Evolutionary conservation across 2,113 vertebrate genomes (phyloP).

Genomic region (Syngnathus scovelli): DNA sequence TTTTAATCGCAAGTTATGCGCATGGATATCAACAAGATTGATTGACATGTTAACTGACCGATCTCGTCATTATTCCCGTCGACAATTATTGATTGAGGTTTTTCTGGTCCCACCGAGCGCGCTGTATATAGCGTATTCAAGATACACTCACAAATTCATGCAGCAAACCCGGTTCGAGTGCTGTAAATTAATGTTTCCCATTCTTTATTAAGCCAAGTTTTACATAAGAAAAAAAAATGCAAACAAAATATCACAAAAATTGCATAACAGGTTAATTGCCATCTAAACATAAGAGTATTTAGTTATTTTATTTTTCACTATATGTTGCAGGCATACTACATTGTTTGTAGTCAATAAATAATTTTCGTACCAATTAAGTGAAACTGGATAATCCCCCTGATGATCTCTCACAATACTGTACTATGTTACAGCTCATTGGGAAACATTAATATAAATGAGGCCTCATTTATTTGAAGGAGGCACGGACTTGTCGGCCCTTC

Average conservation of each 20-base stretch:
- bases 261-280: not conserved
- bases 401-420: too few species aligned
- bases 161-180: not conserved
- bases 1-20: too few species aligned
- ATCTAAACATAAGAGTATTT: not conserved
- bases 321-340: not conserved
- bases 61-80: too few species aligned
- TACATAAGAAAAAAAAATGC: not conserved
- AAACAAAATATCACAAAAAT: not conserved
- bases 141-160: not conserved
- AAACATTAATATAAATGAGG: not conserved
- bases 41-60: too few species aligned
- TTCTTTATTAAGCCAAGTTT: not conserved
- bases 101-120: too few species aligned
- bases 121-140: not conserved
- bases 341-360: not conserved
- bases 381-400: not conserved
- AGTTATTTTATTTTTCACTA: not conserved
- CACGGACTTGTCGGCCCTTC: conserved; percentile 77
- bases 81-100: too few species aligned
- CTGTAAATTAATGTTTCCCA: not conserved
- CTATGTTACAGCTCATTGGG: not conserved
- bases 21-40: too few species aligned
- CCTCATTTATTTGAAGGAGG: conserved; percentile 68
- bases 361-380: not conserved